Evolutionary conservation across 2,113 vertebrate species (phyloP), one percentile per base, ranked within the genome.

Genomic region (Aleadryas rufinucha): DNA sequence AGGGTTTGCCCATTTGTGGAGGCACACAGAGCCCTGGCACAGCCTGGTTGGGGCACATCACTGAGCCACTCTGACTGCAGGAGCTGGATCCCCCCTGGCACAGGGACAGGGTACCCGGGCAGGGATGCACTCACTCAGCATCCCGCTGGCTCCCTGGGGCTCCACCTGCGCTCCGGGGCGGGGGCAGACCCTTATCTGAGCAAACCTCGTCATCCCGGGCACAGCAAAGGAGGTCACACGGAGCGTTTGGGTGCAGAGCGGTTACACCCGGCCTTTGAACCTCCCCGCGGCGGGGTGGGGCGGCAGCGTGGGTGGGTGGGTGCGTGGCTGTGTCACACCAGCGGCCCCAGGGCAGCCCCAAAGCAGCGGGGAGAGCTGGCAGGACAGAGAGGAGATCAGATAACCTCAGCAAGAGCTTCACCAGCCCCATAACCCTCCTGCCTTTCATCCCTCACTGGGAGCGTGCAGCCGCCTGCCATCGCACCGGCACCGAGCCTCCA

Each of bases 381-480:
- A 53, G 89, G 44, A 21, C 52, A 33, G 6, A 30, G 33, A 69
- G n/a, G 77, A 77, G 84, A 79, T 69, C 52, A 54, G 90, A 89
- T 41, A 84, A 65, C 8, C 39, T 14, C 82, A 27, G 84, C 5
- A 20, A 71, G 33, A 26, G 33, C 69, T 78, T 68, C 68, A 50
- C 52, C 86, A 54, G 54, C 69, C 59, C 60, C 45, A 16, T 3
- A 22, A 72, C 35, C 52, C 17, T 4, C 70, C 77, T 52, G 42
- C 47, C 79, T 49, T 37, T 47, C 45, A 50, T 9, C 59, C 21
- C 0, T 37, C 70, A 2, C 0, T 0, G 7, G 42, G 15, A 68
- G 44, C 4, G 0, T 21, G 35, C 49, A 45, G 74, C 35, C 4
- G 1, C 57, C 39, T 30, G 26, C 52, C 12, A 1, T 11, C 1